These are phyloP conservation scores for Chaetodon trifascialis DNA, from an alignment of 2,113 vertebrate species.

Conservation along the genomic window DNA sequence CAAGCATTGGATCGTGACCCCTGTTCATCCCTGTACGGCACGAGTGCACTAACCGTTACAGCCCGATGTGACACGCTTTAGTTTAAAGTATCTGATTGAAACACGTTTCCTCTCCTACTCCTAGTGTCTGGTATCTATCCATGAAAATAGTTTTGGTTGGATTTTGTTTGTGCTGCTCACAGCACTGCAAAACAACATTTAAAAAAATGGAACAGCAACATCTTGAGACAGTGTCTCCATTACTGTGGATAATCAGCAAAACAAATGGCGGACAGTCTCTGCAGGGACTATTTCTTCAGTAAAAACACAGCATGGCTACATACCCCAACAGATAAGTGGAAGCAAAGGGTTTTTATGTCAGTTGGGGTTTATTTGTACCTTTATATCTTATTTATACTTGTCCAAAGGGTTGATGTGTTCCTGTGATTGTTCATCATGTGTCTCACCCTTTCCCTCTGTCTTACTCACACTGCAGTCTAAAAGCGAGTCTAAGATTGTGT, in stretches of 20 bases:
- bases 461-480: slow-evolving; percentile 11
- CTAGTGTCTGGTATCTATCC: too few relatives aligned
- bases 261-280: not conserved
- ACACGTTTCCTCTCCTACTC: not conserved
- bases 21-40: too few relatives aligned
- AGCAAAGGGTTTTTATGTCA: not conserved
- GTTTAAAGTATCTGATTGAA: not conserved
- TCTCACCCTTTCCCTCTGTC: not conserved
- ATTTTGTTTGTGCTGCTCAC: not conserved
- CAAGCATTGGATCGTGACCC: too few relatives aligned
- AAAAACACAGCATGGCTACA: not conserved
- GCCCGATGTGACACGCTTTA: too few relatives aligned
- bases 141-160: not conserved
- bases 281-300: not conserved
- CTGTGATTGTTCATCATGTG: not conserved
- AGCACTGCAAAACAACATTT: not conserved
- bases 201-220: not conserved
- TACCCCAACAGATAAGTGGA: not conserved
- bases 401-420: not conserved
- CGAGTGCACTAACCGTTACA: too few relatives aligned
- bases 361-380: not conserved
- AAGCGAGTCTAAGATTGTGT: slow-evolving; percentile 8
- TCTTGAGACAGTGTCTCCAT: not conserved
- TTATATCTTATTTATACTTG: slow-evolving; percentile 2
- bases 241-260: not conserved